A percentile compares a stretch with the other conserved stretches of the same genome.
These are phyloP conservation scores for Lonchura striata DNA, from an alignment of 2,113 vertebrate genomes.

Conservation along the genomic window DNA sequence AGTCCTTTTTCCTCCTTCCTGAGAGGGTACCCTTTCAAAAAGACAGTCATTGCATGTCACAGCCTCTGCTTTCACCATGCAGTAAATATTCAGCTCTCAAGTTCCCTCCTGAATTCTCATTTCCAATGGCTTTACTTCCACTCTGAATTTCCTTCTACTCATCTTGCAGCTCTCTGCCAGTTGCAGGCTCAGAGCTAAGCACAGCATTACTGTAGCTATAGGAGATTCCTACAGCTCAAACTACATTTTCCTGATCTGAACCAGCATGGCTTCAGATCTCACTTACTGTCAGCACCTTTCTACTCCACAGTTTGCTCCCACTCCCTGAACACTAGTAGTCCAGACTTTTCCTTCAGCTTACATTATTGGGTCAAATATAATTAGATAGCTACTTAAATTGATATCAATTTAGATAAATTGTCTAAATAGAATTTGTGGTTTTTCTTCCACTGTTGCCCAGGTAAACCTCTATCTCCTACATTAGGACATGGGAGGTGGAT, in stretches of 20 bases:
- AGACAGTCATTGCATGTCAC: fast-evolving
- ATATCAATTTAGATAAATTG: background rate
- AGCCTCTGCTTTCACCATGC: background rate
- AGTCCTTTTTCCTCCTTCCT: background rate
- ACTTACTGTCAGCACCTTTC: background rate
- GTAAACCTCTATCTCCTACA: background rate
- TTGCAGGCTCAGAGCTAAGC: background rate
- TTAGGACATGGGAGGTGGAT: background rate
- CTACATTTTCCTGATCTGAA: background rate
- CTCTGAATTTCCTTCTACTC: background rate
- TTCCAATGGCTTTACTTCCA: background rate
- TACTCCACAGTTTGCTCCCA: background rate
- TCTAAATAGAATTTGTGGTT: background rate
- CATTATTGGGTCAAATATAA: background rate
- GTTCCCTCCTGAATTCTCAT: background rate
- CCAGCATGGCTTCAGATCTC: background rate
- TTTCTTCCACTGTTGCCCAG: background rate
- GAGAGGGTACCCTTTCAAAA: background rate
- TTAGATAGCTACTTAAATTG: background rate
- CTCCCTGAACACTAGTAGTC: background rate
- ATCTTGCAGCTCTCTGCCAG: background rate
- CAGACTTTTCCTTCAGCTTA: background rate
- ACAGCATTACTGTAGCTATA: background rate
- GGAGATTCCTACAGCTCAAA: background rate
- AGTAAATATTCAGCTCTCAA: background rate